Percentiles rank a stretch among this genome's conserved stretches.
Conservation (phyloP, 2,113 vertebrate species). For the Scartelaos histophorus region DNA sequence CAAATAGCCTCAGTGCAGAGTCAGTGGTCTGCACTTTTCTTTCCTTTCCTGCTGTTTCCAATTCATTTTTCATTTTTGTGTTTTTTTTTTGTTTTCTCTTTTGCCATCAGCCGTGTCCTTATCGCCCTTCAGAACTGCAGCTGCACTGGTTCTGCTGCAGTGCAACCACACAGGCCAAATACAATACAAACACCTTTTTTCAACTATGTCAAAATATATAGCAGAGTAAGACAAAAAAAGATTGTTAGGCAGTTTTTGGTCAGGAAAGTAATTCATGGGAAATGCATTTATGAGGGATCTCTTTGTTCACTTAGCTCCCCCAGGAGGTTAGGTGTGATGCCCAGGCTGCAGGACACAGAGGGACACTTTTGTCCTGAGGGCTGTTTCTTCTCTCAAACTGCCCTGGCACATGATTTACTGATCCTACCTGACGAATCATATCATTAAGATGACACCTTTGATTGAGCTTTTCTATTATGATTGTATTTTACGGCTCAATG, state of each 20-base stretch:
- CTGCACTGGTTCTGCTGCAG: slow-evolving; percentile 48
- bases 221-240: neutral
- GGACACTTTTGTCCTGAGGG: no score
- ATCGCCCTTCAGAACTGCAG: slow-evolving; percentile 50
- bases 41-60: slow-evolving; percentile 24
- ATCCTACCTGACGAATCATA: no score
- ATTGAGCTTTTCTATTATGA: no score
- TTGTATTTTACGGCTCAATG: no score
- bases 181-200: neutral
- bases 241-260: neutral
- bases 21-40: slow-evolving; percentile 34
- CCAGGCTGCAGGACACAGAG: no score
- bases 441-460: no score
- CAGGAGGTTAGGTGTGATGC: no score
- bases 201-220: neutral
- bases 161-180: slow-evolving; percentile 15
- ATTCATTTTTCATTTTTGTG: slow-evolving; percentile 21
- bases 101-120: slow-evolving; percentile 46
- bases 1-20: slow-evolving; percentile 35
- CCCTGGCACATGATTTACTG: no score
- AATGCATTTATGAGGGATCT: no score
- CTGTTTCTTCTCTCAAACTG: no score
- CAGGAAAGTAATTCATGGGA: neutral
- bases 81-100: neutral
- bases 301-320: no score